These are phyloP conservation scores for Tauraco erythrolophus DNA, from an alignment of 2,113 vertebrate species.

Conservation along the genomic window DNA sequence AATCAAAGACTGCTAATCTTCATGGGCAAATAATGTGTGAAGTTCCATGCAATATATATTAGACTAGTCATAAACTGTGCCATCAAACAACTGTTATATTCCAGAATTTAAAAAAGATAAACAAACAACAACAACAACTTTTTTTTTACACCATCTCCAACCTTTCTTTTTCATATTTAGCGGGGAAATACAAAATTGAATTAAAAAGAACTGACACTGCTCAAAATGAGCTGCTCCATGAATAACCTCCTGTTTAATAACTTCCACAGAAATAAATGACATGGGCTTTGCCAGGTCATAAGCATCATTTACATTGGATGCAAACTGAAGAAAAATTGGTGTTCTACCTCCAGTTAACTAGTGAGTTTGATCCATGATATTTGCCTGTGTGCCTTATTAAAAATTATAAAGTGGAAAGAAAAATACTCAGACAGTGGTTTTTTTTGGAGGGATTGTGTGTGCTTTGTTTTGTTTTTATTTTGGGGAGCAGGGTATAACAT, in stretches of 20 bases:
- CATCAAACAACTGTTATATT: background rate
- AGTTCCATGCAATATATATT: background rate
- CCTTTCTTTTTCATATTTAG: background rate
- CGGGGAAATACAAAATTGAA: background rate
- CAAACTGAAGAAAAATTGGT: background rate
- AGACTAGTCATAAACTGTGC: background rate
- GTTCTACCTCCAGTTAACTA: background rate
- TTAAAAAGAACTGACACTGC: background rate
- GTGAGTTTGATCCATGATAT: background rate
- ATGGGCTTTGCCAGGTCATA: background rate
- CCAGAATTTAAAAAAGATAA: background rate
- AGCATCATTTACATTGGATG: background rate
- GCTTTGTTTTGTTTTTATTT: background rate
- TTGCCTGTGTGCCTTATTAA: background rate
- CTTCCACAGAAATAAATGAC: background rate
- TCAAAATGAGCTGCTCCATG: background rate
- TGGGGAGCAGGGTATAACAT: background rate
- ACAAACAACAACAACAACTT: background rate
- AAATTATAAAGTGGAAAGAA: background rate
- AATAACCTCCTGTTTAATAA: background rate
- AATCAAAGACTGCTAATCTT: background rate
- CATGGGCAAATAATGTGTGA: background rate
- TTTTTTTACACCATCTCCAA: background rate
- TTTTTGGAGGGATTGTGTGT: rapidly evolving
- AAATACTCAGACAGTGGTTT: background rate